phyloP scores from a whole-genome alignment of 2,113 vertebrate genomes.

The Arvicanthis niloticus region DNA sequence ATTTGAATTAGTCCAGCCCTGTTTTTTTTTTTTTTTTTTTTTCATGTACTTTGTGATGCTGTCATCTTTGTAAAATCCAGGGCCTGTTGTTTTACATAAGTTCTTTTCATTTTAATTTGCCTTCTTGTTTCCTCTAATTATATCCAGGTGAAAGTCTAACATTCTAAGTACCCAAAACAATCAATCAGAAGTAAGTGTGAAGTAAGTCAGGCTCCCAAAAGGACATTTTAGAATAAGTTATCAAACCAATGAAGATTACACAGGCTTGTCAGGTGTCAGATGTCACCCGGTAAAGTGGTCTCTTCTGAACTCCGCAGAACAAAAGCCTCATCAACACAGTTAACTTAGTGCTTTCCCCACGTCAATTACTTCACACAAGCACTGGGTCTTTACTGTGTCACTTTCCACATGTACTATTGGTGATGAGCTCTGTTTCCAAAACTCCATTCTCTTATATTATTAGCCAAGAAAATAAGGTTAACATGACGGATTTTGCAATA shows the following conservation, averaged over 20 bases:
- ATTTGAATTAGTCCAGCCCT: not conserved
- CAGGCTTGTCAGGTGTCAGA: not conserved
- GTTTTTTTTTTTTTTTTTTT: not conserved
- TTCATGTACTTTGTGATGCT: not conserved
- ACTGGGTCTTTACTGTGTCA: not conserved
- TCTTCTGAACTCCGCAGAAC: not conserved
- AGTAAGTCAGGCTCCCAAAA: not conserved
- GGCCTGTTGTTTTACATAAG: not conserved
- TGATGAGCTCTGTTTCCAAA: not conserved
- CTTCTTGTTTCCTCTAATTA: constrained; percentile 1
- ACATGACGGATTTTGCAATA: not conserved
- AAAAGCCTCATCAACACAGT: not conserved
- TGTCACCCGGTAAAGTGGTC: not conserved
- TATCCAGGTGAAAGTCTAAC: constrained; percentile 32
- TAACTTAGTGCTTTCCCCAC: not conserved
- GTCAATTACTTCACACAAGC: not conserved
- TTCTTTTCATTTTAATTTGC: constrained; percentile 48
- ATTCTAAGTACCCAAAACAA: not conserved
- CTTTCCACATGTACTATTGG: not conserved
- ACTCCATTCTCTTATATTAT: not conserved
- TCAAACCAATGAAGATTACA: constrained; percentile 22
- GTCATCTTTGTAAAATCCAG: not conserved
- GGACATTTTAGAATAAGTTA: constrained; percentile 28
- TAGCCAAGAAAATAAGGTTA: not conserved
- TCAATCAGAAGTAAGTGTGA: not conserved